Conservation (phyloP, 1,140 invertebrate species). For the Aphidius ervi region DNA sequence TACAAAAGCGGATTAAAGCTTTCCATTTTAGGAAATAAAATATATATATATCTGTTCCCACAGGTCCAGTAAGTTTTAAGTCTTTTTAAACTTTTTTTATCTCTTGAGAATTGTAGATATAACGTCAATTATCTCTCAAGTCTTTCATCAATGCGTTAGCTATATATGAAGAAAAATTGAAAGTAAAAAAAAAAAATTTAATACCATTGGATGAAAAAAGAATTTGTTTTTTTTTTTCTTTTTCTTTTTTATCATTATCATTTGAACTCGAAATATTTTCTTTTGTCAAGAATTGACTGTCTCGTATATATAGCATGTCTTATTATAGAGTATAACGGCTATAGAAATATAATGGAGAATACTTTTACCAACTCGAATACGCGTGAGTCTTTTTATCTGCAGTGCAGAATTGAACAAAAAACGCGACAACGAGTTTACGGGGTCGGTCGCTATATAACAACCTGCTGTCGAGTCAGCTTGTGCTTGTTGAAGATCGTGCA, state of each 20-base stretch:
- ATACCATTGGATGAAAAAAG: background rate
- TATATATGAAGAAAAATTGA: constrained; percentile 5
- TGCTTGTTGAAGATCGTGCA: constrained; percentile 11
- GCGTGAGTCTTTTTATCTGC: constrained; percentile 10
- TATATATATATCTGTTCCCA: constrained; percentile 21
- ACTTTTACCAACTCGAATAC: background rate
- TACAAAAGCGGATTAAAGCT: constrained; percentile 24
- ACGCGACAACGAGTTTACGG: too few species aligned
- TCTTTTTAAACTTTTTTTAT: constrained; percentile 4
- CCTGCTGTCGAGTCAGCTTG: constrained; percentile 22
- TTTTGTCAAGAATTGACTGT: background rate
- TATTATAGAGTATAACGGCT: too few species aligned
- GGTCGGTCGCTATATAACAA: background rate
- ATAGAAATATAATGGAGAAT: too few species aligned
- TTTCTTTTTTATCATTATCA: background rate
- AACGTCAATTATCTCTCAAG: constrained; percentile 23
- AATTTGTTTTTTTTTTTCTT: constrained; percentile 1
- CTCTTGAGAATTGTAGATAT: constrained; percentile 13
- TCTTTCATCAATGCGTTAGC: constrained; percentile 18
- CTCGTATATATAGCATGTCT: background rate
- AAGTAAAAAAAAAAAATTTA: constrained; percentile 9
- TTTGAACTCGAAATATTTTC: background rate
- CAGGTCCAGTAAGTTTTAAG: constrained; percentile 19
- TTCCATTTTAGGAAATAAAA: background rate
- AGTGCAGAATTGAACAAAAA: constrained; percentile 10